A percentile compares a stretch with the other conserved stretches of the same genome.
Evolutionary conservation across 2,113 vertebrate species (phyloP).

Genomic region (Dryoscopus gambensis): DNA sequence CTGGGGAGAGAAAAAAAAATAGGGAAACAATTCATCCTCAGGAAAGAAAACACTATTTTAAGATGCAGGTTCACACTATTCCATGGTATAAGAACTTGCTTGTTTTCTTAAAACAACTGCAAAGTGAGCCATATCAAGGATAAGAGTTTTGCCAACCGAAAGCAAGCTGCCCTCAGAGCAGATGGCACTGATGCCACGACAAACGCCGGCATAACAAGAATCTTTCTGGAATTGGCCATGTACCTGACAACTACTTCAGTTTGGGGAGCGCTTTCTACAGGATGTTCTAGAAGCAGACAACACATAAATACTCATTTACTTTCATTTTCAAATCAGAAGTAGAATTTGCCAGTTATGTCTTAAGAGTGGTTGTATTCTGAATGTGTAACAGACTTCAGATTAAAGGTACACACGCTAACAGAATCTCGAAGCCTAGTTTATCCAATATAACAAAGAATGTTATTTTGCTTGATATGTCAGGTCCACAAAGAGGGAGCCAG

Average conservation of each 20-base stretch:
- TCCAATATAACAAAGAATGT: not conserved
- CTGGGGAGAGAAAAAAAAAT: not conserved
- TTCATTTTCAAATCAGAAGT: not conserved
- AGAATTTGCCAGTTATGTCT: not conserved
- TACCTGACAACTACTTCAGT: not conserved
- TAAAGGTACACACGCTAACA: not conserved
- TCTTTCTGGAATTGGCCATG: not conserved
- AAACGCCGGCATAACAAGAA: not conserved
- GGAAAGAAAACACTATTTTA: not conserved
- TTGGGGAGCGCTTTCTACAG: fast-evolving
- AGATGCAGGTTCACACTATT: not conserved
- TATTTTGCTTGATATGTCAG: not conserved
- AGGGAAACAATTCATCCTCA: not conserved
- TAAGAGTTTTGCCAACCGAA: not conserved
- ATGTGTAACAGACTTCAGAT: not conserved
- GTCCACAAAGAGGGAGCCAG: not conserved
- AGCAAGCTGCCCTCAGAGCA: not conserved
- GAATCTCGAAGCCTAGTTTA: not conserved
- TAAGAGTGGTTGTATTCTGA: not conserved
- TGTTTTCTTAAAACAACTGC: not conserved
- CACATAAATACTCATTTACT: not conserved
- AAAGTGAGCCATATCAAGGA: not conserved
- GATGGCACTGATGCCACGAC: not conserved
- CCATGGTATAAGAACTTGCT: not conserved
- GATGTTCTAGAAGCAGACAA: not conserved